Base-by-base conservation (phyloP, 2,113 vertebrate genomes). In the Piaya cayana region DNA sequence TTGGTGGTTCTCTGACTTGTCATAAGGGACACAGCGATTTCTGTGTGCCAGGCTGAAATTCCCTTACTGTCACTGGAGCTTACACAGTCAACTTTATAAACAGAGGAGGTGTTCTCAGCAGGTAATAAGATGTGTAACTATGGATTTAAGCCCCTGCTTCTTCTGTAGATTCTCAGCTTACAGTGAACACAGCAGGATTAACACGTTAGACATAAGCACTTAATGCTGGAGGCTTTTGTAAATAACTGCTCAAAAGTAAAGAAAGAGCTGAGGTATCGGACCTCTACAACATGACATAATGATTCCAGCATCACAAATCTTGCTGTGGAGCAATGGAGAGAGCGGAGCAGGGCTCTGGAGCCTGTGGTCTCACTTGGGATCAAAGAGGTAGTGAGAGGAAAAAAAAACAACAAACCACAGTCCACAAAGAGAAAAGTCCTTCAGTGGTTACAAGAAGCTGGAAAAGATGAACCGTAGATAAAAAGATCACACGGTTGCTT, bases 241-340 rank as follows among this genome's bases (percentile, higher is more conserved):
- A 2, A 0, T 56, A 42, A 22, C 52, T 36, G 11, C 36, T 65
- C 45, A 62, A 36, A 58, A 32, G 26, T 7, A 59, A 62, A 70
- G 52, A 34, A 89, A 68, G 20, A 20, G 12, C 30, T 72, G 26
- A 21, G 11, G 7, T 52, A 50, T 39, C 59, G 64, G 32, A 27
- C 0, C 0, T 75, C 64, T 79, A 4, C 74, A n/a, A 27, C 13
- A 36, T 36, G 42, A 27, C 15, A 2, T 18, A 37, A 49, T 9
- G 15, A 18, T 62, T 52, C 39, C 15, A 43, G 25, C 14, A 5
- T 3, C 68, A 26, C 10, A 53, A 14, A 62, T 20, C 58, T 62
- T 37, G 59, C 29, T 37, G 25, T 1, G 19, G 50, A 81, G 63
- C 36, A 53, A 15, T 6, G 39, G 43, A 50, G 76, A 81, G 49